phyloP scores from a whole-genome alignment of 2,888 invertebrate genomes.

The Gastrophysa polygoni region DNA sequence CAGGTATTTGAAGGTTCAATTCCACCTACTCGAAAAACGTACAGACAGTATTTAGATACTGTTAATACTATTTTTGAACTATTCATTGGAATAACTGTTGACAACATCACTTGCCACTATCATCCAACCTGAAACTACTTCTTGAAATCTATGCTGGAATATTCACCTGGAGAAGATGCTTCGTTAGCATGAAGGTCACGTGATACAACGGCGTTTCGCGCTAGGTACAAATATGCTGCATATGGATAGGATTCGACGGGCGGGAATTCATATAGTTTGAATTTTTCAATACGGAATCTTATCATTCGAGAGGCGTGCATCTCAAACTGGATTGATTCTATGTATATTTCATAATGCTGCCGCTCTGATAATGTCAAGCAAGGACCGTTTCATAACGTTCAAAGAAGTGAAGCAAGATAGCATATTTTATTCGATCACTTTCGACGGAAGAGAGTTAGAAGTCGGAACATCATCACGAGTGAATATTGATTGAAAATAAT shows the following conservation, averaged over 20 bases:
- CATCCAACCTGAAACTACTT: neutral
- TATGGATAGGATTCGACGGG: neutral
- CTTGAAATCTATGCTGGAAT: neutral
- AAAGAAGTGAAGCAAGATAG: too few species aligned
- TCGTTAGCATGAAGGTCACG: neutral
- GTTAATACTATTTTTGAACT: too few species aligned
- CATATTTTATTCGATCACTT: too few species aligned
- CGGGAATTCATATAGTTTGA: slow-evolving; percentile 40
- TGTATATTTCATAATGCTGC: slow-evolving; percentile 22
- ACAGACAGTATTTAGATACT: too few species aligned
- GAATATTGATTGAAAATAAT: too few species aligned
- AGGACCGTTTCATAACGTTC: neutral
- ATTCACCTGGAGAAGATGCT: neutral
- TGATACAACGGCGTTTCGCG: neutral
- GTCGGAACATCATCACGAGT: too few species aligned
- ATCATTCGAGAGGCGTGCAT: slow-evolving; percentile 8
- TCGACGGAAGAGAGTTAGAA: too few species aligned
- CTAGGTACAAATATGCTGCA: neutral
- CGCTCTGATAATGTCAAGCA: neutral
- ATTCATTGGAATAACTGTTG: too few species aligned
- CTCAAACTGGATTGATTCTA: slow-evolving; percentile 12
- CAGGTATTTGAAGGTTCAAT: too few species aligned
- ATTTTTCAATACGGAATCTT: slow-evolving; percentile 36
- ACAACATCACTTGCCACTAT: too few species aligned
- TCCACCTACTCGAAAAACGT: too few species aligned